Conservation (phyloP, 2,888 invertebrate genomes). For the Leucoma salicis region DNA sequence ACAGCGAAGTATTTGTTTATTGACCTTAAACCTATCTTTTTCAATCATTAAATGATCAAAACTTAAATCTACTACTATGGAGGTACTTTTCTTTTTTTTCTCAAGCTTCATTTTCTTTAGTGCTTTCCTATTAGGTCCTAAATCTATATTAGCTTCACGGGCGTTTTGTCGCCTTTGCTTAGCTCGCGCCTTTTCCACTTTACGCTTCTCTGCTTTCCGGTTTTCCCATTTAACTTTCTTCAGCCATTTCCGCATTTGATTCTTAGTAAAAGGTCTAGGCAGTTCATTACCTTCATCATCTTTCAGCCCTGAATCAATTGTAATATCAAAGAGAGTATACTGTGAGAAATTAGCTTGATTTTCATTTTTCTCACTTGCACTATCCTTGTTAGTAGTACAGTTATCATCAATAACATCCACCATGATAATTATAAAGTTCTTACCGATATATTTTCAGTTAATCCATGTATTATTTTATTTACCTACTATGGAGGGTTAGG, state of each 20-base stretch:
- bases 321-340: slow-evolving; percentile 65
- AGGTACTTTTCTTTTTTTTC: slow-evolving; percentile 85
- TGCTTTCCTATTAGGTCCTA: slow-evolving; percentile 90
- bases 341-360: slow-evolving; percentile 44
- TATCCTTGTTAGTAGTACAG: slow-evolving; percentile 15
- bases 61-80: slow-evolving; percentile 93
- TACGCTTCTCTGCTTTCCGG: slow-evolving; percentile 85
- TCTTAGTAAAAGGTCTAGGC: slow-evolving; percentile 81
- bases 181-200: slow-evolving; percentile 86
- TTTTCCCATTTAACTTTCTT: slow-evolving; percentile 89
- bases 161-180: slow-evolving; percentile 87
- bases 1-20: slow-evolving; percentile 94
- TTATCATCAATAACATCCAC: slow-evolving; percentile 19
- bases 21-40: slow-evolving; percentile 92
- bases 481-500: no score
- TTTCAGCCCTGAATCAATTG: slow-evolving; percentile 70
- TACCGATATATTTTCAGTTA: no score
- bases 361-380: slow-evolving; percentile 16
- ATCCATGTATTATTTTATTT: no score
- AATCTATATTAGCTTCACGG: slow-evolving; percentile 85
- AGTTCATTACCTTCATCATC: slow-evolving; percentile 68
- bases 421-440: neutral
- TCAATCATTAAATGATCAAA: slow-evolving; percentile 96
- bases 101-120: slow-evolving; percentile 88
- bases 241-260: slow-evolving; percentile 85